A percentile compares a stretch with the other conserved stretches of the same genome.
phyloP scores from a whole-genome alignment of 2,113 vertebrate genomes.

The Rhynchopsitta pachyrhyncha region DNA sequence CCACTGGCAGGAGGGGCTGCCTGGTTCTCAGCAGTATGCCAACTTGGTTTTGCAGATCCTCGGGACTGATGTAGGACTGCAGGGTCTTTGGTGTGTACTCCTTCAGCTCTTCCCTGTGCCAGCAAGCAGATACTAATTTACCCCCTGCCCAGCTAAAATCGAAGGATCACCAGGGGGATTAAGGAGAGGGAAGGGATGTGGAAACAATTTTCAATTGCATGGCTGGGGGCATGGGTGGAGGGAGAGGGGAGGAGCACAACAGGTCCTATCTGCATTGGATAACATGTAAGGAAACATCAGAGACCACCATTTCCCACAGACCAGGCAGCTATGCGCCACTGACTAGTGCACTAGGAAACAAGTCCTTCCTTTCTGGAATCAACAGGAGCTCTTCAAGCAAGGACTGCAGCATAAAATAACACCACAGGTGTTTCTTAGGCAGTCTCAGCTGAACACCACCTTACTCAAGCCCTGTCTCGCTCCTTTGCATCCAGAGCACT shows the following conservation, averaged over 20 bases:
- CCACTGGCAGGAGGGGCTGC: constrained; percentile 51
- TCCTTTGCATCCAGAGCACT: neutral
- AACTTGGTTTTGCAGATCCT: constrained; percentile 57
- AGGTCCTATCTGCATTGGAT: accelerated
- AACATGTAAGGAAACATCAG: neutral
- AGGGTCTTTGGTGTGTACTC: constrained; percentile 76
- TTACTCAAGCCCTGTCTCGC: neutral
- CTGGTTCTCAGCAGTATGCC: constrained; percentile 61
- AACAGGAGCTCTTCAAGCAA: neutral
- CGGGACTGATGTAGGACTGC: constrained; percentile 9
- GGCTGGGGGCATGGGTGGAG: neutral
- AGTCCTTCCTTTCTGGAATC: neutral
- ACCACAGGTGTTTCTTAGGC: neutral
- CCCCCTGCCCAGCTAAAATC: neutral
- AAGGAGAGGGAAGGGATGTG: neutral
- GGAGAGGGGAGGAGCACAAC: neutral
- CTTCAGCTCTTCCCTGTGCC: constrained; percentile 79
- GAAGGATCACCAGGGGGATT: neutral
- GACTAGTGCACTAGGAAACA: neutral
- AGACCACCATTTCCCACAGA: neutral
- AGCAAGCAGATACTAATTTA: neutral
- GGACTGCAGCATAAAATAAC: neutral
- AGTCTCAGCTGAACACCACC: neutral
- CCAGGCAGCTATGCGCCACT: neutral
- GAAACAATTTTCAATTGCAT: neutral